Percentiles rank a stretch among this genome's conserved stretches.
Conservation (phyloP, 2,888 invertebrate genomes). For the Endotricha flammealis region DNA sequence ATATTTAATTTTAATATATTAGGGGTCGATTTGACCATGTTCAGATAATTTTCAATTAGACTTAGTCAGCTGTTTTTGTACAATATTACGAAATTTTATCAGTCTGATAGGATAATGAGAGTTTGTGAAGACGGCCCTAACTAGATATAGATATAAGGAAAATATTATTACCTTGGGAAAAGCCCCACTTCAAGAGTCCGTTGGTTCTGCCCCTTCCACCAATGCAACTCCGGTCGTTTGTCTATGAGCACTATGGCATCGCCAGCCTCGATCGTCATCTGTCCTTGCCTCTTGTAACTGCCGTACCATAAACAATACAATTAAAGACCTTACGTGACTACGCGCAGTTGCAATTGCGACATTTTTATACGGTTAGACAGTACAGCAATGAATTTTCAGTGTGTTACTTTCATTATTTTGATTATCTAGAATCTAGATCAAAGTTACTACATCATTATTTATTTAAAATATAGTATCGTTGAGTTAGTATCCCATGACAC, state of each 20-base stretch:
- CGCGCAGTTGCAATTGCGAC: neutral
- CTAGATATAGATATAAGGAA: too few relatives aligned
- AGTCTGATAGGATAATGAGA: too few relatives aligned
- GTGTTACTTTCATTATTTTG: neutral
- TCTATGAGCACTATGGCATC: constrained; percentile 94
- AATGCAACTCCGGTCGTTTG: constrained; percentile 90
- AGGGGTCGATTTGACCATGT: too few relatives aligned
- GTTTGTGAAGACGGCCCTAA: too few relatives aligned
- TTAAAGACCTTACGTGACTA: constrained; percentile 2
- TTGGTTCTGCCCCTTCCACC: constrained; percentile 98
- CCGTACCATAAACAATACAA: constrained; percentile 8
- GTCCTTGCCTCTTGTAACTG: constrained; percentile 78
- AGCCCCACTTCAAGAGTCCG: constrained; percentile 91
- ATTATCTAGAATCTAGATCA: too few relatives aligned
- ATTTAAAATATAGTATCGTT: too few relatives aligned
- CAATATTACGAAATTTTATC: too few relatives aligned
- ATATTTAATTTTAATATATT: too few relatives aligned
- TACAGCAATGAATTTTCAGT: neutral
- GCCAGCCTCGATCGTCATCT: constrained; percentile 86
- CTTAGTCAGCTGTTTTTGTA: too few relatives aligned
- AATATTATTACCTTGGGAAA: constrained; percentile 85
- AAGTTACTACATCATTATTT: too few relatives aligned
- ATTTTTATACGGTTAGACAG: neutral
- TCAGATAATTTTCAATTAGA: too few relatives aligned
- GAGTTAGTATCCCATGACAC: too few relatives aligned